Evolutionary conservation across 2,888 invertebrate genomes (phyloP), one percentile per base, ranked within the genome.

Genomic region (Beris chalybata): DNA sequence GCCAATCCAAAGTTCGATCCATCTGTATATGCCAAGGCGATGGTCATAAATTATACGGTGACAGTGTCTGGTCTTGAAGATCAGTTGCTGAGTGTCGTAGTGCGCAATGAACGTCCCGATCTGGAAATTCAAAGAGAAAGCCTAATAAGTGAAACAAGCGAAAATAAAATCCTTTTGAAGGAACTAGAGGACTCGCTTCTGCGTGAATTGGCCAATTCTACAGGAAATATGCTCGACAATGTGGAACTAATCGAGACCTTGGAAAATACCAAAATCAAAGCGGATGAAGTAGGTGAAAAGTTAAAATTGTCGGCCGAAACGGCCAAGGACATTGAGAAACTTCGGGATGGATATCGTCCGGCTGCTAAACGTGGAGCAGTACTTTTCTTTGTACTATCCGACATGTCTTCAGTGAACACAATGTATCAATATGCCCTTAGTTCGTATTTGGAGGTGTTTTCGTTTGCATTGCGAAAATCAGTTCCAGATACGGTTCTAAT

Each of bases 391-490:
- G 93, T 95, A 0, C 82, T 96, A 22, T 88, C 93, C 0, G 94
- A 95, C 76, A 92, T 96, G 93, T 89, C 94, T 0, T 85, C 86
- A 0, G 91, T 96, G 4, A 94, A 93, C 78, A 81, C 86, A 45
- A 96, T 96, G 95, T 96, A 96, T 76, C 95, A 96, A 75, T 95
- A 95, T 79, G 94, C 95, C 0, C 81, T 96, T 65, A 86, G 86
- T 2, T 89, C 93, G 0, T 96, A 95, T 74, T 82, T 95, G 32
- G 91, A 91, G 71, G 92, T 95, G 1, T 96, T 95, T 75, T 83
- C 87, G 0, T 89, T 85, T 76, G 91, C 95, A 0, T 80, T 96
- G 61, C 87, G 88, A 67, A 93, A 91, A 79, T 89, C 94, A 4
- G 83, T 92, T 76, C 92, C 93, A 0, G 92, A 95, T 76, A 87